Percentiles rank a stretch among this genome's conserved stretches.
Conservation (phyloP, 2,113 vertebrate species). For the Struthidea cinerea region DNA sequence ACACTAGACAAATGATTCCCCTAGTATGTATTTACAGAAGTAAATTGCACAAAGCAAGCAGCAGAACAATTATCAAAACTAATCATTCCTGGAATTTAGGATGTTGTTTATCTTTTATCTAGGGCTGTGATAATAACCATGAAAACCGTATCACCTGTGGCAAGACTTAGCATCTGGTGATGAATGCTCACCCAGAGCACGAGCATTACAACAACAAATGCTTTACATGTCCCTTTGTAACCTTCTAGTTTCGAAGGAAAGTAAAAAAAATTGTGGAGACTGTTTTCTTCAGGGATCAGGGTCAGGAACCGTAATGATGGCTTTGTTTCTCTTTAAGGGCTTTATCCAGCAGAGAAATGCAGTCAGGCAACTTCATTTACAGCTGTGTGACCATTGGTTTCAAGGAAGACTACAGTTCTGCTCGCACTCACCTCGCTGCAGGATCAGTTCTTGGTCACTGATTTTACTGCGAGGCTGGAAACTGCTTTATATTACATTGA, state of each 20-base stretch:
- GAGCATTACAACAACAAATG: background rate
- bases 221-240: background rate
- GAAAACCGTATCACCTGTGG: background rate
- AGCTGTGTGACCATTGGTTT: background rate
- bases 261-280: background rate
- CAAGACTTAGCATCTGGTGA: background rate
- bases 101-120: constrained; percentile 53
- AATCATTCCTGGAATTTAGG: constrained; percentile 40
- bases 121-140: background rate
- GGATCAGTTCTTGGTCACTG: background rate
- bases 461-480: background rate
- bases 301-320: background rate
- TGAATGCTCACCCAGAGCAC: background rate
- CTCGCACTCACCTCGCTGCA: background rate
- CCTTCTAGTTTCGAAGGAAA: background rate
- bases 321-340: background rate
- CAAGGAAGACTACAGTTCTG: background rate
- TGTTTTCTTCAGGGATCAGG: background rate
- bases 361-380: background rate
- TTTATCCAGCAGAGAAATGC: background rate
- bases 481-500: background rate
- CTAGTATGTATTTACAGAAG: constrained; percentile 14
- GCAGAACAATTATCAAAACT: constrained; percentile 51
- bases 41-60: constrained; percentile 45
- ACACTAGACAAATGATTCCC: constrained; percentile 50